Evolutionary conservation across 2,113 vertebrate species (phyloP).

Genomic region (Hiodon tergisus): DNA sequence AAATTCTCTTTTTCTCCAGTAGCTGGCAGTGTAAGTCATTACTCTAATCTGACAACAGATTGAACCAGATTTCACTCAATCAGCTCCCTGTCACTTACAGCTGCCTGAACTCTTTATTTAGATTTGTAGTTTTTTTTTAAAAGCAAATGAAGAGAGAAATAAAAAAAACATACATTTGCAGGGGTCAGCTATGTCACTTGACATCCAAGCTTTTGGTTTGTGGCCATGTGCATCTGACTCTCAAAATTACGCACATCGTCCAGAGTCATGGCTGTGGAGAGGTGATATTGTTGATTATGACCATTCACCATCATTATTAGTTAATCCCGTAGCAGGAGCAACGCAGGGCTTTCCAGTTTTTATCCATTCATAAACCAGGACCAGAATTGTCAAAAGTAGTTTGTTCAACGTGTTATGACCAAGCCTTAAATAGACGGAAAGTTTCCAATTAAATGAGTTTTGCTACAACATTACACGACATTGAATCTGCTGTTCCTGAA

Average conservation of each 20-base stretch:
- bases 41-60: not conserved
- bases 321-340: too few relatives aligned
- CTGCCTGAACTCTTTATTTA: too few relatives aligned
- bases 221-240: constrained; percentile 60
- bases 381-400: too few relatives aligned
- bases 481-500: too few relatives aligned
- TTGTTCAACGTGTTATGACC: too few relatives aligned
- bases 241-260: constrained; percentile 55
- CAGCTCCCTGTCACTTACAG: too few relatives aligned
- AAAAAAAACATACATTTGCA: constrained; percentile 15
- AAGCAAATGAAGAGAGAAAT: not conserved
- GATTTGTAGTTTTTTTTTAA: not conserved
- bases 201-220: constrained; percentile 55
- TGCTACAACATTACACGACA: too few relatives aligned
- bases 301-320: too few relatives aligned
- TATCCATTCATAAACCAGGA: too few relatives aligned
- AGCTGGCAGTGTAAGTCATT: constrained; percentile 14
- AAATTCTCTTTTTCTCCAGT: not conserved
- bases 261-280: constrained; percentile 57
- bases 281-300: not conserved
- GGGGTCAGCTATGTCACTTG: constrained; percentile 36
- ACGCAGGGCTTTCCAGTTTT: too few relatives aligned
- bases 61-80: not conserved
- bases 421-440: too few relatives aligned
- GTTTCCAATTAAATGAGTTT: too few relatives aligned